These are phyloP conservation scores for Thyatira batis DNA, from an alignment of 2,888 invertebrate genomes.

Conservation along the genomic window DNA sequence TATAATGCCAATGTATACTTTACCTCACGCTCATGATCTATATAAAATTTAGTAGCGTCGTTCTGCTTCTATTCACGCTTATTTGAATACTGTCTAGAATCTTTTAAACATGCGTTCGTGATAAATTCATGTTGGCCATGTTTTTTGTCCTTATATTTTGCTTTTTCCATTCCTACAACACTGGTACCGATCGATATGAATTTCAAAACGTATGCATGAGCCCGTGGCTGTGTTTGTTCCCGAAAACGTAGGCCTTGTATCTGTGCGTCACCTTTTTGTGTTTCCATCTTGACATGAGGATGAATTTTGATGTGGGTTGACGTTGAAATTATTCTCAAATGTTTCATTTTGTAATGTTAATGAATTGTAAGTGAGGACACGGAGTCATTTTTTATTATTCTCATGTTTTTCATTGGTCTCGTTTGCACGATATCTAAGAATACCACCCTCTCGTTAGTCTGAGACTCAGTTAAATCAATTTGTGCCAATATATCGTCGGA, in stretches of 20 bases:
- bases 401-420: not conserved
- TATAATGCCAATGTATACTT: no score
- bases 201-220: conserved; percentile 51
- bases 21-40: not conserved
- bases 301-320: conserved; percentile 70
- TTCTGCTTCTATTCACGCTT: not conserved
- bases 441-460: conserved; percentile 12
- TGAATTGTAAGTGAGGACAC: conserved; percentile 54
- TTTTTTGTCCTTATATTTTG: conserved; percentile 25
- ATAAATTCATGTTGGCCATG: conserved; percentile 24
- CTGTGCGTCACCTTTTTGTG: conserved; percentile 39
- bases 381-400: conserved; percentile 2
- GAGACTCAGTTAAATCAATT: conserved; percentile 59
- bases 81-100: not conserved
- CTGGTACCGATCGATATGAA: conserved; percentile 37
- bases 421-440: not conserved
- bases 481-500: conserved; percentile 48
- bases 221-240: conserved; percentile 34
- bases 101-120: conserved; percentile 10
- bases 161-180: conserved; percentile 24
- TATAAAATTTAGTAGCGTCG: not conserved
- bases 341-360: conserved; percentile 52
- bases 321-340: conserved; percentile 45
- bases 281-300: conserved; percentile 32
- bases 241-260: conserved; percentile 33